Conservation (phyloP, 2,888 invertebrate genomes). For the Hoplodrina blanda region DNA sequence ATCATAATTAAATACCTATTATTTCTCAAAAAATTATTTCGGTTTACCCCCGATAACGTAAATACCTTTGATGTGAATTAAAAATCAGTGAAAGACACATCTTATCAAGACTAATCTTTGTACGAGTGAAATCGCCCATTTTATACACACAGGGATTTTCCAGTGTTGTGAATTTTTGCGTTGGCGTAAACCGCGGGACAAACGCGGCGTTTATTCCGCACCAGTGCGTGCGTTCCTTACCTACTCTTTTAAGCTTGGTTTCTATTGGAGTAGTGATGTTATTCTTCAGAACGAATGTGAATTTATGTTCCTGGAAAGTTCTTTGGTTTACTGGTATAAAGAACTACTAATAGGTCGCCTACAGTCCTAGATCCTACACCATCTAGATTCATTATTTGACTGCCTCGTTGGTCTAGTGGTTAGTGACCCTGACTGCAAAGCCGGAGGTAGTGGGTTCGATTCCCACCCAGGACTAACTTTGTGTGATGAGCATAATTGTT, state of each 20-base stretch:
- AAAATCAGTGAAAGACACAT: constrained; percentile 43
- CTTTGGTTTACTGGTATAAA: constrained; percentile 4
- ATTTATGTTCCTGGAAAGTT: constrained; percentile 16
- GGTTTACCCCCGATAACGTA: not conserved
- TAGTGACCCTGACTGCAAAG: too few species aligned
- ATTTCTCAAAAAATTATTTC: constrained; percentile 10
- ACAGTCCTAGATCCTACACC: not conserved
- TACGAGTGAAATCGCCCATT: constrained; percentile 51
- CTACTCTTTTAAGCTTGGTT: constrained; percentile 8
- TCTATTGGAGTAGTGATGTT: constrained; percentile 8
- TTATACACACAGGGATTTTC: constrained; percentile 56
- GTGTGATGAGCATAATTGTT: too few species aligned
- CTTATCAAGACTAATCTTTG: constrained; percentile 48
- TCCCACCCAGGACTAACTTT: too few species aligned
- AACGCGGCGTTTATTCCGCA: constrained; percentile 55
- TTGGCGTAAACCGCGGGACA: constrained; percentile 36
- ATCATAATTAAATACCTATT: too few species aligned
- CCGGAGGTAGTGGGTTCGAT: too few species aligned
- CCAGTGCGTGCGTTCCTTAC: constrained; percentile 50
- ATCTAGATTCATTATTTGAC: too few species aligned
- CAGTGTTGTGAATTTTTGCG: constrained; percentile 57
- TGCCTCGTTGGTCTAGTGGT: too few species aligned
- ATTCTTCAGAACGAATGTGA: constrained; percentile 11
- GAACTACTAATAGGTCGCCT: not conserved
- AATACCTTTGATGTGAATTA: constrained; percentile 42